Evolutionary conservation across 1,140 invertebrate species (phyloP), one percentile per base, ranked within the genome.

Genomic region (Scaptomyza graminum): DNA sequence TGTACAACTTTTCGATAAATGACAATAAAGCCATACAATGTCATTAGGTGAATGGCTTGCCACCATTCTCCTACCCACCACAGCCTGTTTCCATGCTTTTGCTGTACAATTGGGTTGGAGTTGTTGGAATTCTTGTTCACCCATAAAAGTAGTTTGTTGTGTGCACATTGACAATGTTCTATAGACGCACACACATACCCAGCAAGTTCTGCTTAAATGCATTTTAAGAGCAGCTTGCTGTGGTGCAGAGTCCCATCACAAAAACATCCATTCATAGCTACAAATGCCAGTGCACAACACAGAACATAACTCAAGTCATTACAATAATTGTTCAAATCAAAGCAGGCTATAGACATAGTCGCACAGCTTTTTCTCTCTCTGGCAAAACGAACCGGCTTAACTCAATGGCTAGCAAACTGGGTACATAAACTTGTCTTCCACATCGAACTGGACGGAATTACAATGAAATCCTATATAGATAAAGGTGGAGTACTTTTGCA

Each of bases 1-100:
- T 78, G 82, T 69, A 88, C 66, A 87, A 87, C 50, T 87, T 82
- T 78, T 69, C 82, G 71, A 87, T 82, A 87, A 79, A 87, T 81
- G 82, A 85, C 78, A 85, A 82, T 76, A 88, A 78, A 82, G 61
- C 78, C 78, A 52, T 79, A 87, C 82, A 82, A 82, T 76, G 82
- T 88, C 70, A 85, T 85, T 85, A 79, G 78, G 78, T 76, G 78
- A 76, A 78, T 85, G 82, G 69, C 64, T 79, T 57, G 54, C 18
- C 54, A 64, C 57, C 66, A 64, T 68, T 39, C 31, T 22, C 18
- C 49, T 46, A 31, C 28, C 28, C 7, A 5, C 1, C 28, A 3
- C 28, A 6, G 28, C 5, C 28, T 31, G 41, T 37, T 46, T 41
- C 55, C 41, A 39, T 59, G 31, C 16, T 41, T 43, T 22, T 51